Evolutionary conservation across 2,113 vertebrate genomes (phyloP), one percentile per base, ranked within the genome.

Genomic region (Leptodactylus fuscus): DNA sequence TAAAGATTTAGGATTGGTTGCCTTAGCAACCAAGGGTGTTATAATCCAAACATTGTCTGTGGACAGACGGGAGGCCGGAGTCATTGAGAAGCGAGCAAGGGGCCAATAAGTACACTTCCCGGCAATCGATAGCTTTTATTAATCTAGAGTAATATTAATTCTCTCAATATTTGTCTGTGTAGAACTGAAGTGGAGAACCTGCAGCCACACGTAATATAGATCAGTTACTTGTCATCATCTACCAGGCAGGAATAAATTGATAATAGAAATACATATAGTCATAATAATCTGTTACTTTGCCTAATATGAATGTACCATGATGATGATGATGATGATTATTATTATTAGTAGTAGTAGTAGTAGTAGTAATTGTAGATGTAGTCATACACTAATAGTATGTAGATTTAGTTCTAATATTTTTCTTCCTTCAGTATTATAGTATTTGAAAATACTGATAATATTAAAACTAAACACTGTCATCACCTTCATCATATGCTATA

Each of bases 51-150:
- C 12, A 46, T 69, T 85, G 62, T 80, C 62, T 80, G 5, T 34
- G 65, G 49, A 78, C 62, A 69, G 83, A 80, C 83, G n/a, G 65
- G 76, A 70, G 65, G 75, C 78, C 48, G 53, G 13, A 15, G 10
- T 85, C 62, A 85, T 85, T 85, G 83, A 85, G 34, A 70, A 49
- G 76, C 24, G 69, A 80, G 65, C 38, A 36, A 58, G 58, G 36
- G 32, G 65, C 65, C 65, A 71, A 85, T 51, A 80, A 38, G 46
- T 58, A 70, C n/a, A 32, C 16, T 32, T 55, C 48, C 24, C 34
- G 38, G 34, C 34, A 70, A 70, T 85, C 75, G 80, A 85, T 85
- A 85, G 20, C 27, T 85, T 85, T 69, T 85, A 85, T 80, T 85
- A 55, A 85, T 79, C 65, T 60, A 70, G 24, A 80, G 65, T 80